Evolutionary conservation across 2,113 vertebrate species (phyloP), one percentile per base, ranked within the genome.

Genomic region (Girardinichthys multiradiatus): DNA sequence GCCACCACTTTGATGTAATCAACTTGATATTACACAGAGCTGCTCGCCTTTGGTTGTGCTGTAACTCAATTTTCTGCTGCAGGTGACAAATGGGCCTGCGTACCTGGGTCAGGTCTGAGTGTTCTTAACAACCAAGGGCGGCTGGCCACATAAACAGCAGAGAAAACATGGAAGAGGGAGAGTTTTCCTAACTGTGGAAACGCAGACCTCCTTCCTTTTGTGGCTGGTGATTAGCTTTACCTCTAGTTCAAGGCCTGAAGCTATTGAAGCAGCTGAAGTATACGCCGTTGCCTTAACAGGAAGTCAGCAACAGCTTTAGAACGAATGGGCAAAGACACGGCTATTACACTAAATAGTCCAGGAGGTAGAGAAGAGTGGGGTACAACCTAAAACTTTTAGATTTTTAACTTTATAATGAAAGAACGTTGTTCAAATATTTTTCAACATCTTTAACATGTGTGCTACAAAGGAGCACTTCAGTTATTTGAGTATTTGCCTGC

Each of bases 1-100:
- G 96, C 95, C 95, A 96, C 96, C 97, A 96, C 97, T 97, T 97
- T 99, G 97, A 99, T 98, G 96, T 98, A 99, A 99, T 99, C 96
- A 97, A 97, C 94, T 96, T 98, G 96, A 98, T 99, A 99, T 98
- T 98, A 98, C 96, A 96, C 97, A 96, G 96, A 97, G 96, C 95
- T 94, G 95, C 95, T 96, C 95, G 96, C 96, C 97, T 97, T 97
- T 96, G 96, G 94, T 98, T 96, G 96, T 95, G 95, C 95, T 95
- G 96, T 98, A 99, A 99, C 97, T 97, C 96, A 96, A 98, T 98
- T 97, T 98, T 95, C 95, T 95, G 94, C 96, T 97, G 96, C 96
- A 97, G 96, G 96, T 98, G 97, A 99, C 96, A 98, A 97, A 98
- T 97, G 95, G 87, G 95, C 94, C 95, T 94, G 95, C 94, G 94